Evolutionary conservation across 1,140 invertebrate species (phyloP).

Genomic region (Melanaphis sacchari): DNA sequence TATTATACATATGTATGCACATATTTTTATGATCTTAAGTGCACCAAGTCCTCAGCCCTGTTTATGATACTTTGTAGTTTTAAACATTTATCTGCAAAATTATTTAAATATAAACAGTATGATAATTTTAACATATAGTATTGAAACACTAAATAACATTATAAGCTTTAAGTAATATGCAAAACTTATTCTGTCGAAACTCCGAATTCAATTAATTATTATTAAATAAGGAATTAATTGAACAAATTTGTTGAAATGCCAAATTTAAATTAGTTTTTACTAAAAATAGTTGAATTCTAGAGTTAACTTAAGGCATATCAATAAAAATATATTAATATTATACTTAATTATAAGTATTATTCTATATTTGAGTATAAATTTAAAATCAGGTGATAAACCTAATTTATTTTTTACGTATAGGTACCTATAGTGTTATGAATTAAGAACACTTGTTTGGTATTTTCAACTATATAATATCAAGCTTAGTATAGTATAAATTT

Average conservation of each 20-base stretch:
- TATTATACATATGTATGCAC: too few relatives aligned
- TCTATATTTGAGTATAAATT: not conserved
- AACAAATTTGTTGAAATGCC: not conserved
- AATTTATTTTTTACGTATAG: not conserved
- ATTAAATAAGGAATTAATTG: not conserved
- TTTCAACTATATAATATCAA: not conserved
- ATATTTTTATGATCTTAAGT: too few relatives aligned
- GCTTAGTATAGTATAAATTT: too few relatives aligned
- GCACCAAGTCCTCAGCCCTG: too few relatives aligned
- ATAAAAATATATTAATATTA: not conserved
- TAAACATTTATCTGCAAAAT: not conserved
- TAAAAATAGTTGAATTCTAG: not conserved
- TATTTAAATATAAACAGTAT: not conserved
- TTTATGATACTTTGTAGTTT: not conserved
- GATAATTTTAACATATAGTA: not conserved
- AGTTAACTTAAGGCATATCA: not conserved
- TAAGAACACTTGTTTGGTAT: not conserved
- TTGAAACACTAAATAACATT: not conserved
- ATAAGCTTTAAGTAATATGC: not conserved
- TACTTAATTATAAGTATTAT: not conserved
- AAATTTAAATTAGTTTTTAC: not conserved
- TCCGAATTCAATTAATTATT: not conserved
- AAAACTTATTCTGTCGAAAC: not conserved
- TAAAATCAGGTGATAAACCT: not conserved
- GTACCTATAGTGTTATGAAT: too few relatives aligned